These are phyloP conservation scores for Ceratosolen solmsi DNA, from an alignment of 1,140 invertebrate genomes.

Conservation along the genomic window DNA sequence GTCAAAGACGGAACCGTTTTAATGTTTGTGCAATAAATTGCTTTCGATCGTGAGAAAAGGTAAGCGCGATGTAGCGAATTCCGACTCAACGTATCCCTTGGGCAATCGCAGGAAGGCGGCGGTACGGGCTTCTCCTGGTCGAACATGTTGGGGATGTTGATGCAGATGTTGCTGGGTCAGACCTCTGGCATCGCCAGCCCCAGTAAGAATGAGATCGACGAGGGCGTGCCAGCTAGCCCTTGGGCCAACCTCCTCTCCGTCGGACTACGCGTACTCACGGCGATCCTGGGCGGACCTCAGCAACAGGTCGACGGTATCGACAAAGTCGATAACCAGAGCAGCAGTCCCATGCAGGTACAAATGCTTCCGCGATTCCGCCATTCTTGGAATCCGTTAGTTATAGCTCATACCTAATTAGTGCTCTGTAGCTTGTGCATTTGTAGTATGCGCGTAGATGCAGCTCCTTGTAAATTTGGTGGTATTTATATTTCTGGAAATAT, in stretches of 20 bases:
- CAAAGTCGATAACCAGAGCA: constrained; percentile 86
- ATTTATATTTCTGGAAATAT: background rate
- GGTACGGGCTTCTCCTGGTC: constrained; percentile 86
- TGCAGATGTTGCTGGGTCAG: constrained; percentile 87
- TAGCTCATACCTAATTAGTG: background rate
- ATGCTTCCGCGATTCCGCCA: constrained; percentile 45
- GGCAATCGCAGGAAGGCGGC: constrained; percentile 70
- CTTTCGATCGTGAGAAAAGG: background rate
- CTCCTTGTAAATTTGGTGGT: background rate
- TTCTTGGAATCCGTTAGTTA: background rate
- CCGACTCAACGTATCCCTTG: background rate
- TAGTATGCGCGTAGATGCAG: background rate
- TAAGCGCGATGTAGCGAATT: background rate
- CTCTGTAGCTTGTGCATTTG: background rate
- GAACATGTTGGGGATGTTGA: constrained; percentile 86
- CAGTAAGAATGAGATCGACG: constrained; percentile 85
- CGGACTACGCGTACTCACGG: constrained; percentile 86
- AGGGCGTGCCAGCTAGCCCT: constrained; percentile 80
- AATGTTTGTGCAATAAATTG: no score
- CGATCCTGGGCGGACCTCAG: constrained; percentile 82
- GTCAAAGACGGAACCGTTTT: no score
- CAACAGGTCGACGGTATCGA: constrained; percentile 86
- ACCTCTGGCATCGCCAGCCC: constrained; percentile 77
- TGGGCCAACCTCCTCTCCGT: constrained; percentile 90
- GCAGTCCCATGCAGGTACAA: constrained; percentile 88